These are phyloP conservation scores for Coreoperca whiteheadi DNA, from an alignment of 2,113 vertebrate genomes.

Conservation along the genomic window DNA sequence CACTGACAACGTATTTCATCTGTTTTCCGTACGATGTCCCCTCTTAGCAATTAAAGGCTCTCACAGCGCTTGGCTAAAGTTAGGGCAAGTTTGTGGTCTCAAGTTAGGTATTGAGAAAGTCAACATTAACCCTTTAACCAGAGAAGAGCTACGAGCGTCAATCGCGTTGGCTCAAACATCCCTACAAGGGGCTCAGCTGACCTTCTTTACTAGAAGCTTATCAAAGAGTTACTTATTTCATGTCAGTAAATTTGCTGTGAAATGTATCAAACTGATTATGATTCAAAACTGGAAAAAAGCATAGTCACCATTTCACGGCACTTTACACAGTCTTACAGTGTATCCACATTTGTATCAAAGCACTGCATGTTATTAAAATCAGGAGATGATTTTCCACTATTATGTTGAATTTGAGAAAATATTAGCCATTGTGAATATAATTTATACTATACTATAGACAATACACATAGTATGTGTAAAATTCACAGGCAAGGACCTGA, in stretches of 20 bases:
- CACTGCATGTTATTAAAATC: background rate
- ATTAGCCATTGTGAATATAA: background rate
- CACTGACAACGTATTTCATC: no score
- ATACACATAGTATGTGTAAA: background rate
- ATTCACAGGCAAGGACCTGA: no score
- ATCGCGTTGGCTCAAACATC: no score
- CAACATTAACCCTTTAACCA: no score
- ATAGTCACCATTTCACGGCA: background rate
- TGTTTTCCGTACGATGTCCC: no score
- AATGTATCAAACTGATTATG: background rate
- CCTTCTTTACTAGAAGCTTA: background rate
- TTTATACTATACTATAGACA: no score
- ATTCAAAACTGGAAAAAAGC: background rate
- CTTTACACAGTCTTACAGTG: background rate
- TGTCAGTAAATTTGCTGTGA: background rate
- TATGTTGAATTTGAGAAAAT: background rate
- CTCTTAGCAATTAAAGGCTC: background rate
- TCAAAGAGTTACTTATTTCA: background rate
- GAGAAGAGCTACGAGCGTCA: no score
- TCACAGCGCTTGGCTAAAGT: background rate
- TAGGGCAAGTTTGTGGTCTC: background rate
- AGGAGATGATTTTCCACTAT: background rate
- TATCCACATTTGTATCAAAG: background rate
- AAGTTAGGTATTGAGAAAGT: background rate
- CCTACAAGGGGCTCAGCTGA: slow-evolving; percentile 4